Conservation (phyloP, 2,797 vertebrate genomes). For the Phataginus tetradactyla region DNA sequence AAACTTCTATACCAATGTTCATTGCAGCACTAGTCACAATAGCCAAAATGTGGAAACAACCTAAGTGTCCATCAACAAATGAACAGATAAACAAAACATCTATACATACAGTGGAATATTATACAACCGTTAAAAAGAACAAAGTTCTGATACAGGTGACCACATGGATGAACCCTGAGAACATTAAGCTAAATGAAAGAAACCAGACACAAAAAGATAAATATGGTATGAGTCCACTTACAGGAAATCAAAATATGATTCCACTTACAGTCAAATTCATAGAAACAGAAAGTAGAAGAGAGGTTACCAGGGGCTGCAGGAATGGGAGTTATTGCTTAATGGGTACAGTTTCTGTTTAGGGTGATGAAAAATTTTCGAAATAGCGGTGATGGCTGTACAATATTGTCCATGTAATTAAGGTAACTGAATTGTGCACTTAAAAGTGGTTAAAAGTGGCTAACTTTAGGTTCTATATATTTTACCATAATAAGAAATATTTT, state of each 20-base stretch:
- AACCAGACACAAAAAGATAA: background rate
- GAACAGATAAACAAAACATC: fast-evolving
- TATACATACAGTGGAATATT: fast-evolving
- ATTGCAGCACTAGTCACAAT: fast-evolving
- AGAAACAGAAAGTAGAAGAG: background rate
- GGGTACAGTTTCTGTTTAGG: background rate
- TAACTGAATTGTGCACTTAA: background rate
- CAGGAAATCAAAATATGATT: background rate
- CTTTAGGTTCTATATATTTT: background rate
- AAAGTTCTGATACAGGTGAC: background rate
- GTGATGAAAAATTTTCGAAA: background rate
- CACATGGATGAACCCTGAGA: background rate
- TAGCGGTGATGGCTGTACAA: background rate
- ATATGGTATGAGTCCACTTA: background rate
- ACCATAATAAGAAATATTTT: background rate
- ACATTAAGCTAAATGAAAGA: background rate
- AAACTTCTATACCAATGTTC: fast-evolving
- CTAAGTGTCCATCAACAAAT: background rate
- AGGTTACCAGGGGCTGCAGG: background rate
- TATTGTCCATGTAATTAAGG: background rate
- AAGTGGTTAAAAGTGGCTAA: background rate
- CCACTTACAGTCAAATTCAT: background rate
- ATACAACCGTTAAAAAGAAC: background rate
- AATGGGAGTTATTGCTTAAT: too few relatives aligned
- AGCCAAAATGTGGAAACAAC: background rate